These are phyloP conservation scores for Brachionus manjavacas DNA, from an alignment of 1,140 invertebrate genomes.

Conservation along the genomic window DNA sequence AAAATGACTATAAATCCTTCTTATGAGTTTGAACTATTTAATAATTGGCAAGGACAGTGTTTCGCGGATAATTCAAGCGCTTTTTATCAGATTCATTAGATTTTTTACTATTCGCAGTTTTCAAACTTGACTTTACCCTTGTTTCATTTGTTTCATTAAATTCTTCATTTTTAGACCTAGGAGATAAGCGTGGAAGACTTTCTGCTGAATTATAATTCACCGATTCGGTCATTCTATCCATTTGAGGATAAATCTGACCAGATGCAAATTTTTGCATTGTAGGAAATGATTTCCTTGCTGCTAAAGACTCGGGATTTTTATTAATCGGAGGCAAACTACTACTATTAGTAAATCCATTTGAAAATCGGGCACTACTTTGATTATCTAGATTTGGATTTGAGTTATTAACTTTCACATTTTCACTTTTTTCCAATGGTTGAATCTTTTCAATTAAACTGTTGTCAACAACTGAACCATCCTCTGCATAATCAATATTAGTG, in stretches of 20 bases:
- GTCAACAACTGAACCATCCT: background rate
- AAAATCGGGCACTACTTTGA: background rate
- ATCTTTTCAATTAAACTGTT: background rate
- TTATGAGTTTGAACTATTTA: background rate
- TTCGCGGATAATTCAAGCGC: background rate
- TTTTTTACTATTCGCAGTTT: background rate
- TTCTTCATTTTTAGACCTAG: background rate
- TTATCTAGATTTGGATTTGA: background rate
- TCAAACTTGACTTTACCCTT: background rate
- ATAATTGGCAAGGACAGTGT: background rate
- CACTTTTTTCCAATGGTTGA: background rate
- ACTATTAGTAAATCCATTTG: background rate
- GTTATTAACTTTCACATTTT: background rate
- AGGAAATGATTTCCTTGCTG: background rate
- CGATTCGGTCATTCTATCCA: background rate
- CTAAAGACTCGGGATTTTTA: background rate
- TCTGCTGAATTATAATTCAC: background rate
- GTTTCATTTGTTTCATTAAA: background rate
- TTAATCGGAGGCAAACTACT: background rate
- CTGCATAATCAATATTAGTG: constrained; percentile 4
- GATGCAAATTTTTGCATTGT: background rate
- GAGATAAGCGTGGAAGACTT: background rate
- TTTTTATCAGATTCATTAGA: background rate
- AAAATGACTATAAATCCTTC: background rate
- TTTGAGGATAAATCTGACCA: background rate